Evolutionary conservation across 1,140 invertebrate species (phyloP), one percentile per base, ranked within the genome.

Genomic region (Apis mellifera): DNA sequence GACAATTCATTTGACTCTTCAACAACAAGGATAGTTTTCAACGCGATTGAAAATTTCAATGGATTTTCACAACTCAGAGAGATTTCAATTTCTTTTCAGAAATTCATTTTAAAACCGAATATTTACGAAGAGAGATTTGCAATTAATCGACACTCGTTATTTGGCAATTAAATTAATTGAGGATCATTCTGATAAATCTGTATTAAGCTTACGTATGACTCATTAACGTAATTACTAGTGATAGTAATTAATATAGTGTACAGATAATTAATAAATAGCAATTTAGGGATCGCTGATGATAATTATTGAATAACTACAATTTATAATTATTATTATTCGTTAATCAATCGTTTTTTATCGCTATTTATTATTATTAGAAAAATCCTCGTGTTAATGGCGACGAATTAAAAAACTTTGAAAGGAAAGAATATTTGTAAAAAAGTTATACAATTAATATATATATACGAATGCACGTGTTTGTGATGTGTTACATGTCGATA

Each of bases 221-320:
- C 78, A 23, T 79, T 79, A 72, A 42, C 57, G 26, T 79, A 73
- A 79, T 79, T 26, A 62, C 21, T 54, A 79, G 48, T 73, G 54
- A 73, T 64, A 23, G 48, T n/a, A 23, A 26, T 64, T 64, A 72
- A 64, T 55, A n/a, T 54, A 42, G 57, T 52, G n/a, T 32, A 19
- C 21, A 62, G 12, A 15, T 42, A 42, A 13, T 23, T 42, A 73
- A 79, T 64, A 54, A 54, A 79, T 64, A 54, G 21, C 9, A 65
- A 79, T 54, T 62, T 52, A 19, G 48, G 19, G 19, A 54, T 55
- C 9, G 19, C n/a, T n/a, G n/a, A 5, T 4, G 60, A 32, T 77
- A 55, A 66, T 57, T 66, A 55, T 26, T 71, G 26, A 71, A 26
- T 71, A 50, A 23, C 17, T n/a, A 23, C 15, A 42, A 70, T 50